phyloP scores from a whole-genome alignment of 2,797 vertebrate species.

The Rachycentron canadum region DNA sequence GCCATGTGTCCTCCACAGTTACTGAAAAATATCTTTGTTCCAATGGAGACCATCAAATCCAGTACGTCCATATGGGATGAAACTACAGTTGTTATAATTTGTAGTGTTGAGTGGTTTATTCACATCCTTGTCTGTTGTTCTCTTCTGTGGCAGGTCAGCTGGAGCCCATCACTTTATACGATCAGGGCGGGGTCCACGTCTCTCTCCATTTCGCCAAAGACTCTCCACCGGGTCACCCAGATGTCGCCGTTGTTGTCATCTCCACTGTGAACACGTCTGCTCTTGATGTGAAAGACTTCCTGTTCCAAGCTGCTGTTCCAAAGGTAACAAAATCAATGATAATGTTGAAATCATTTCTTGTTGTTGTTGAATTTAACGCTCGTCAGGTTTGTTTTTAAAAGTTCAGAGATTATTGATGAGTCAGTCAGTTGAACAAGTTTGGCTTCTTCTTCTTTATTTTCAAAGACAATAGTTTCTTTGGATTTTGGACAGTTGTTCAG shows the following conservation, averaged over 20 bases:
- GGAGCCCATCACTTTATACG: constrained; percentile 85
- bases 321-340: constrained; percentile 82
- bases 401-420: background rate
- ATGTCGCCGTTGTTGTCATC: constrained; percentile 86
- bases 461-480: background rate
- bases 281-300: constrained; percentile 83
- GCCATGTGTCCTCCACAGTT: constrained; percentile 46
- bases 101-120: background rate
- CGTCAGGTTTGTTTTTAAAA: background rate
- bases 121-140: background rate
- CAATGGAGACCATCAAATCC: constrained; percentile 85
- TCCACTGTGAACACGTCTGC: constrained; percentile 91
- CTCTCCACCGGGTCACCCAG: constrained; percentile 74
- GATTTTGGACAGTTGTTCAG: background rate
- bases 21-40: constrained; percentile 85
- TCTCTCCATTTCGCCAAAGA: constrained; percentile 90
- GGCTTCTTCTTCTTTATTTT: background rate
- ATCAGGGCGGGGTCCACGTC: constrained; percentile 86
- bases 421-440: background rate
- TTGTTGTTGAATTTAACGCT: background rate
- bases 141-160: constrained; percentile 78
- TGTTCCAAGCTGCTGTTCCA: constrained; percentile 90
- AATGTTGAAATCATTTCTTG: background rate
- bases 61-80: constrained; percentile 79
- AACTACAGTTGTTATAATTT: background rate